A percentile compares a stretch with the other conserved stretches of the same genome.
Evolutionary conservation across 2,113 vertebrate species (phyloP).

Genomic region (Gulo gulo): DNA sequence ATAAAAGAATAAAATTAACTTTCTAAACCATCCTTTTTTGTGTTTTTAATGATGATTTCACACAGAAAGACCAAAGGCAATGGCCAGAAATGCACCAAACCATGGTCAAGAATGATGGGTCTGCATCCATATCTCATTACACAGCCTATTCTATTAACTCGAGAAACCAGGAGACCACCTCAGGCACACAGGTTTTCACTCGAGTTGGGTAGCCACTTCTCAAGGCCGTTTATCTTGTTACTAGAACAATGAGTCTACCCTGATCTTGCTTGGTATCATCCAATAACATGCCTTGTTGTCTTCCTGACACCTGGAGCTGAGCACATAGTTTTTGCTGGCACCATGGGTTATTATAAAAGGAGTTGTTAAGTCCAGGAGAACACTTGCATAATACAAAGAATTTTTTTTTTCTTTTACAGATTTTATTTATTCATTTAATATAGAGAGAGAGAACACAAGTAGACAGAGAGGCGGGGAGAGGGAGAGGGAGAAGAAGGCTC

Average conservation of each 20-base stretch:
- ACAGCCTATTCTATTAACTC: neutral
- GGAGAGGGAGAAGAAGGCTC: no score
- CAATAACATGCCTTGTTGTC: fast-evolving
- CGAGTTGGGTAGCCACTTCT: neutral
- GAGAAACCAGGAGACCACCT: fast-evolving
- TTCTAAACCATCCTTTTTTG: neutral
- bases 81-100: neutral
- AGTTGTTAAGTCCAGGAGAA: neutral
- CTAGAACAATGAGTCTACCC: neutral
- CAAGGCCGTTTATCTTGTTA: neutral
- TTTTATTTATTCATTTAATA: no score
- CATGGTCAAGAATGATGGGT: neutral
- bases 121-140: neutral
- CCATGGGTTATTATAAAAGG: neutral
- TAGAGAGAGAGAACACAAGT: no score
- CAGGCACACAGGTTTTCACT: fast-evolving
- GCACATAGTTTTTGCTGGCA: neutral
- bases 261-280: neutral
- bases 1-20: neutral
- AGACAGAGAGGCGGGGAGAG: no score
- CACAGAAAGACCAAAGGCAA: neutral
- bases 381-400: neutral
- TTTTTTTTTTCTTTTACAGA: neutral
- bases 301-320: neutral
- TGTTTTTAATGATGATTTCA: neutral